Evolutionary conservation across 2,797 vertebrate genomes (phyloP), one percentile per base, ranked within the genome.

Genomic region (Galaxias olidus): DNA sequence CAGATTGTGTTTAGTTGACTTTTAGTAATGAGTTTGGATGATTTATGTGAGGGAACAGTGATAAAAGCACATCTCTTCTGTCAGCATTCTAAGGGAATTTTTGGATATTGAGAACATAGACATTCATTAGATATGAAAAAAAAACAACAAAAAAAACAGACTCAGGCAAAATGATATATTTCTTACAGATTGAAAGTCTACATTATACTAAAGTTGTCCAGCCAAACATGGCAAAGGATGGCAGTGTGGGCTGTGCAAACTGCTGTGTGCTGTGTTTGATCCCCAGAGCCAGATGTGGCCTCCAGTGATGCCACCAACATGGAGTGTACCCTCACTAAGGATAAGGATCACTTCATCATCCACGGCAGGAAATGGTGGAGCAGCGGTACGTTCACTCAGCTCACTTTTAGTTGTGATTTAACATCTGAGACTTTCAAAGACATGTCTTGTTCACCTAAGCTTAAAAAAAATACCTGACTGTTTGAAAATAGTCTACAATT

Each of bases 321-420:
- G 76, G 87, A 93, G 52, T 98, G 96, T 66, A 93, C 78, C 60
- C 89, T 98, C 30, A 70, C 66, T 13, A 86, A 68, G 63, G 93
- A 95, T 0, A 88, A 84, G n/a, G 85, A 88, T 46, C 74, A 64
- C 76, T 96, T 92, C 0, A 20, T 97, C 44, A 84, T 98, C 47
- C 91, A 94, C 0, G 96, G 96, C 78, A 96, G 92, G 88, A 98
- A 98, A 66, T 98, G 96, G 96, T 98, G 97, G 96, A 95, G 90
- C 88, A 96, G 94, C 45, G 96, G 96, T 98, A 74, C 88, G 95
- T 93, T 46, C 5, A 0, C 72, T 66, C n/a, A 55, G 56, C 48
- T 9, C 59, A 17, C 7, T 12, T 0, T 30, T 19, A 45, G 47
- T 8, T 42, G 17, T 11, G 1, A 14, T 17, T 20, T 14, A 59